Conservation (phyloP, 2,797 vertebrate species). For the Siniperca obscura region DNA sequence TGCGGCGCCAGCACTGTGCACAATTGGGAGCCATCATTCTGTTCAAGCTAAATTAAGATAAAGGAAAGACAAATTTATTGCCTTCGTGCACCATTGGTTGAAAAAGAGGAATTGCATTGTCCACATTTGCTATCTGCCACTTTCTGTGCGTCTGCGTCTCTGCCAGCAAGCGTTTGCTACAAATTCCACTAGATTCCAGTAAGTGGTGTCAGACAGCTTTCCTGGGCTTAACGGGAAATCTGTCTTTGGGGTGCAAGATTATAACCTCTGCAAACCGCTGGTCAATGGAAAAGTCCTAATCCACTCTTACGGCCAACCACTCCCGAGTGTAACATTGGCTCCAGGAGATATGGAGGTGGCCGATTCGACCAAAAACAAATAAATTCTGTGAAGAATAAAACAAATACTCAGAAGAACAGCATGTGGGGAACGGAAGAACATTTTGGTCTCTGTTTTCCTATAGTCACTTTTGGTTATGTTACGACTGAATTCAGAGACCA, state of each 20-base stretch:
- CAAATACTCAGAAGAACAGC: slow-evolving; percentile 69
- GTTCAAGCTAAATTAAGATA: slow-evolving; percentile 74
- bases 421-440: slow-evolving; percentile 63
- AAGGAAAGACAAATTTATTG: slow-evolving; percentile 77
- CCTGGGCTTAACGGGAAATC: slow-evolving; percentile 85
- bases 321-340: slow-evolving; percentile 78
- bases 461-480: slow-evolving; percentile 58
- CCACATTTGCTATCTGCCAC: slow-evolving; percentile 68
- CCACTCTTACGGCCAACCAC: slow-evolving; percentile 76
- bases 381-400: slow-evolving; percentile 79
- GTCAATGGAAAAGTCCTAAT: slow-evolving; percentile 85
- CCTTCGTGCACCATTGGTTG: slow-evolving; percentile 59
- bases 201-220: slow-evolving; percentile 82
- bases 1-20: slow-evolving; percentile 74
- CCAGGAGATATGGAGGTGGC: slow-evolving; percentile 76
- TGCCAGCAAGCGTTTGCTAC: slow-evolving; percentile 71
- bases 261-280: slow-evolving; percentile 83
- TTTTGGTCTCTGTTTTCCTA: slow-evolving; percentile 62
- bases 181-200: slow-evolving; percentile 81
- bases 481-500: slow-evolving; percentile 27
- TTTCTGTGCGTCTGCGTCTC: slow-evolving; percentile 54
- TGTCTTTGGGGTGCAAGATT: slow-evolving; percentile 84
- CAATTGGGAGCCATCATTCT: slow-evolving; percentile 77
- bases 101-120: slow-evolving; percentile 71
- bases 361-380: slow-evolving; percentile 85